Conservation (phyloP, 2,888 invertebrate species). For the Tuberolachnus salignus region DNA sequence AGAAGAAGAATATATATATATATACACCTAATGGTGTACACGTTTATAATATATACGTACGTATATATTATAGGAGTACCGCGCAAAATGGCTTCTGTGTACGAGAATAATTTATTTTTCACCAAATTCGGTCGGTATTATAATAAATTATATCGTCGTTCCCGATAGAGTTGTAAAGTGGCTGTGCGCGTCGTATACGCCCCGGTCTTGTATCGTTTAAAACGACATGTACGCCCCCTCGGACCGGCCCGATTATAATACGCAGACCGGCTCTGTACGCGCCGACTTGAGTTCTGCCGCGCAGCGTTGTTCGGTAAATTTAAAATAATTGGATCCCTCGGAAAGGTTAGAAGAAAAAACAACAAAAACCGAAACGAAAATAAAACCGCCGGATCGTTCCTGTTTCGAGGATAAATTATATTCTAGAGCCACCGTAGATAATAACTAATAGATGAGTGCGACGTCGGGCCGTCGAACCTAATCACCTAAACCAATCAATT, state of each 20-base stretch:
- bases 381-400: background rate
- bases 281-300: slow-evolving; percentile 21
- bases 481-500: too few species aligned
- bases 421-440: too few species aligned
- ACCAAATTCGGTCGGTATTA: background rate
- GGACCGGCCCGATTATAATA: slow-evolving; percentile 9
- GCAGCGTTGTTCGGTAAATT: slow-evolving; percentile 8
- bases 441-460: too few species aligned
- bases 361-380: slow-evolving; percentile 2
- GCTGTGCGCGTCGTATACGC: slow-evolving; percentile 26
- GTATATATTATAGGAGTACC: too few species aligned
- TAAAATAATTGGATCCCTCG: slow-evolving; percentile 36
- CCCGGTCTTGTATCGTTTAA: slow-evolving; percentile 35
- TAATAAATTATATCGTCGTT: background rate
- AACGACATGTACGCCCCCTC: slow-evolving; percentile 25
- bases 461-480: too few species aligned
- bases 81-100: background rate
- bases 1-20: too few species aligned
- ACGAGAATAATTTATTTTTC: slow-evolving; percentile 7
- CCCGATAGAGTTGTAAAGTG: slow-evolving; percentile 29
- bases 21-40: too few species aligned
- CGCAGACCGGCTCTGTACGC: background rate
- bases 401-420: too few species aligned
- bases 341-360: background rate
- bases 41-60: too few species aligned